Conservation (phyloP, 2,888 invertebrate species). For the Euspilapteryx auroguttella region DNA sequence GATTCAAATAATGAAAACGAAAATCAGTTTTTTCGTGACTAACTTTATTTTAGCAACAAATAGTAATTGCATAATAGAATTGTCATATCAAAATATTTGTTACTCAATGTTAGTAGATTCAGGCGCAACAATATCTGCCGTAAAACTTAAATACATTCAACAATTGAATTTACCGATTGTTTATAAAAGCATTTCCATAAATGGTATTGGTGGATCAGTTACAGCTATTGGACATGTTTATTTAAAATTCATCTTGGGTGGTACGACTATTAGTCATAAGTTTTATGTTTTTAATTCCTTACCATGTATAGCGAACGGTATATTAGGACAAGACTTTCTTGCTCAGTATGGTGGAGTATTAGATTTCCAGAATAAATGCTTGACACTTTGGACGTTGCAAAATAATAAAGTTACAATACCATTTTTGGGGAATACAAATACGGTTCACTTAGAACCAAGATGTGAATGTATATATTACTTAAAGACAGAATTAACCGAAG, state of each 20-base stretch:
- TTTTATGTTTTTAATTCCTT: neutral
- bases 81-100: neutral
- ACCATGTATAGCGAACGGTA: neutral
- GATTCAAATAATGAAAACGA: neutral
- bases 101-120: neutral
- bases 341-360: neutral
- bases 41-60: neutral
- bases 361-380: neutral
- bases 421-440: neutral
- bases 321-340: neutral
- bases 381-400: neutral
- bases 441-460: slow-evolving; percentile 3
- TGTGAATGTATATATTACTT: slow-evolving; percentile 7
- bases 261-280: neutral
- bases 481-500: slow-evolving; percentile 4
- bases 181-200: neutral
- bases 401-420: neutral
- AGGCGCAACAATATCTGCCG: neutral
- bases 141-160: neutral
- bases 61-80: neutral
- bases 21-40: neutral
- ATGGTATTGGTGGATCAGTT: neutral
- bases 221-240: neutral
- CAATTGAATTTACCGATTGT: neutral
- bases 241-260: neutral